Percentiles rank a stretch among this genome's conserved stretches.
These are phyloP conservation scores for Tuta absoluta DNA, from an alignment of 2,888 invertebrate genomes.

Conservation along the genomic window DNA sequence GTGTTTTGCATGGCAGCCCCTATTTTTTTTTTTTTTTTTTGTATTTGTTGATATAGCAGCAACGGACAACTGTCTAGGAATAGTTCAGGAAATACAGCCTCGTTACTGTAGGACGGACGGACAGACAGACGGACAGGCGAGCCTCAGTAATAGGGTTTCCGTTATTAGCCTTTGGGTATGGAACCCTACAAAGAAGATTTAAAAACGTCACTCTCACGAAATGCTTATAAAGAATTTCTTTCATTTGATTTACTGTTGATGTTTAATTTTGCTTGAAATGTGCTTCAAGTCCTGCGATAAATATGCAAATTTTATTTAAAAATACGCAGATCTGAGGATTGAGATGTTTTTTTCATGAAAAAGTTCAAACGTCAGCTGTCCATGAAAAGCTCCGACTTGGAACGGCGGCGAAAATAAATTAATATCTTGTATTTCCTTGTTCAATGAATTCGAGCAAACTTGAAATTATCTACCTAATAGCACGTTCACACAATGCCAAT, in stretches of 20 bases:
- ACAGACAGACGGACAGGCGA: too few relatives aligned
- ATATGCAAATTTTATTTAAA: conserved; percentile 9
- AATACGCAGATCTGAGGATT: conserved; percentile 9
- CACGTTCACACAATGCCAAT: too few relatives aligned
- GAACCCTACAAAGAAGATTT: neutral
- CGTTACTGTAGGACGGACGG: too few relatives aligned
- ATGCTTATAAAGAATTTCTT: neutral
- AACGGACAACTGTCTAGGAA: too few relatives aligned
- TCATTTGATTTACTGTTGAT: neutral
- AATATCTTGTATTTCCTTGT: neutral
- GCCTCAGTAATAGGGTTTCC: too few relatives aligned
- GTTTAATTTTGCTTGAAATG: neutral
- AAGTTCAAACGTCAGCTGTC: conserved; percentile 7
- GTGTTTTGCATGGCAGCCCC: too few relatives aligned
- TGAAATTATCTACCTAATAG: too few relatives aligned
- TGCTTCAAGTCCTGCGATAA: neutral
- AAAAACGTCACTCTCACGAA: neutral
- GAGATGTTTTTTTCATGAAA: neutral
- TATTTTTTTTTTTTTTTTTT: too few relatives aligned
- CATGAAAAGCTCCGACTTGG: neutral
- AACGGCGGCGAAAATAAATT: neutral
- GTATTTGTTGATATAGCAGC: too few relatives aligned
- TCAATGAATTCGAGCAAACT: too few relatives aligned
- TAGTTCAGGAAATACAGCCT: too few relatives aligned
- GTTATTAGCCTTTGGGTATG: too few relatives aligned